Evolutionary conservation across 2,797 vertebrate genomes (phyloP), one percentile per base, ranked within the genome.

Genomic region (Eulemur albifrons): DNA sequence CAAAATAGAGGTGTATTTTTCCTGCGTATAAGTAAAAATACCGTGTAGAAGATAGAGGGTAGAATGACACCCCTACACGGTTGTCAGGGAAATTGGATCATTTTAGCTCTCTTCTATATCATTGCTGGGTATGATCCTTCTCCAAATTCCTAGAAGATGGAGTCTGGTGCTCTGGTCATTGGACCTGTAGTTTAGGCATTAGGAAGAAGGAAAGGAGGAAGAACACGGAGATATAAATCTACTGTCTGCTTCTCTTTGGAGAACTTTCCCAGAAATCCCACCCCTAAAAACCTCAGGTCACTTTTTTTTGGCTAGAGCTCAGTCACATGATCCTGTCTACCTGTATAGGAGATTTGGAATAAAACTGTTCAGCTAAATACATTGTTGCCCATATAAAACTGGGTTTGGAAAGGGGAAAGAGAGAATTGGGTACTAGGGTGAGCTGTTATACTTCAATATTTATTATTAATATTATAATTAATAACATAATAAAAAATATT

Each of bases 101-200:
- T 25, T 43, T 13, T 25, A 32, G 0, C 18, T 91, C 2, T 63
- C 7, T 75, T 48, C 21, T 40, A 11, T 0, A 20, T 1, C 1
- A 25, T 38, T 2, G 2, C 5, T 8, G 9, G 0, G 0, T n/a
- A 7, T 45, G 23, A 50, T 5, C 1, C 0, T n/a, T n/a, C 17
- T 63, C 8, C 35, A 88, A 38, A 15, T 21, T 5, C 14, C 27
- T 67, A 0, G 23, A 54, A 63, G 2, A 32, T 63, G 10, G 0
- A 9, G 21, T 59, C 8, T 27, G 2, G 57, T 10, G 6, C 45
- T 32, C 14, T 61, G 76, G 20, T 0, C 32, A 57, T 57, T 92
- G 3, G 4, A 40, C 15, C 10, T 38, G 14, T 35, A 81, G 54
- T 61, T 3, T 38, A 92, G 25, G 0, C 3, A 35, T 59, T 54